Evolutionary conservation across 37 sponge, comb jelly and placozoan genomes (phyloP), one percentile per base, ranked within the genome.

Genomic region (Cliona cf. orientalis): DNA sequence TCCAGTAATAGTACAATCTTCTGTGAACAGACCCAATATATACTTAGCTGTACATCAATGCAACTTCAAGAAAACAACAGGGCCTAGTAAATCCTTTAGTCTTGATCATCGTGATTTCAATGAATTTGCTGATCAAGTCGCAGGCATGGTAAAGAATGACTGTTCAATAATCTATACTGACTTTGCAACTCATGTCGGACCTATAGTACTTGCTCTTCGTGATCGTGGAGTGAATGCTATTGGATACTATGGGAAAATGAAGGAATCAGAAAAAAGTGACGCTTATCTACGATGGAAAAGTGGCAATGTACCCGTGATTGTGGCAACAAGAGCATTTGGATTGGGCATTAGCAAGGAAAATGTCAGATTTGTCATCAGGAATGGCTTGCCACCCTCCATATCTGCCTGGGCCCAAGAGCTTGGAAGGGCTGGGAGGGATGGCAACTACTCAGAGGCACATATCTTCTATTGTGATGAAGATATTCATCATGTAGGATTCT

Each of bases 351-450:
- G 94, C 87, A 96, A 96, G 82, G 68, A 75, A 0, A 71, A 96
- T 62, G 97, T 96, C 39, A 64, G 99, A n/a, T 93, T 96, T 75
- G 88, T 98, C 29, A 83, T 98, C 61, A 97, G 96, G 68, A 92
- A 98, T 87, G 86, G 86, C 22, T 31, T 98, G 69, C 86, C 91
- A 67, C 96, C 96, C 81, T 91, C 95, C 14, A 69, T 98, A 71
- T 97, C 94, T 76, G 91, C 91, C 81, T 98, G 93, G 84, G 93
- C 93, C 81, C 99, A 98, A 76, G 99, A 98, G 80, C 91, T 87
- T 65, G 99, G 99, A 22, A 80, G 99, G 58, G 99, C 97, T 14
- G 99, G 99, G 2, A 84, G 99, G 42, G 97, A 98, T 38, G 97
- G 99, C 0, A 9, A 63, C 44, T 32, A 78, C 37, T 49, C 79